A percentile compares a stretch with the other conserved stretches of the same genome.
These are phyloP conservation scores for Melinaea menophilus DNA, from an alignment of 2,888 invertebrate genomes.

Conservation along the genomic window DNA sequence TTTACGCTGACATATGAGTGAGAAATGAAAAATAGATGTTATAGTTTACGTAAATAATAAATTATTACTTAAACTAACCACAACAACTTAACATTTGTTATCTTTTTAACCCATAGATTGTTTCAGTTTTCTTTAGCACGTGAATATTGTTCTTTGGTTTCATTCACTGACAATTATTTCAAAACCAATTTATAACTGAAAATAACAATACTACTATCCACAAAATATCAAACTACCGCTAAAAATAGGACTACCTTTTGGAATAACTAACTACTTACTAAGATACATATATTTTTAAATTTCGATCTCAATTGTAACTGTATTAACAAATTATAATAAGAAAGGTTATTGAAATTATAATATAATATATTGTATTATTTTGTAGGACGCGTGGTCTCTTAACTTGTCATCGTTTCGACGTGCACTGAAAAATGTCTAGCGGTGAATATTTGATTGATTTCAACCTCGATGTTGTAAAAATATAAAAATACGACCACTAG, in stretches of 20 bases:
- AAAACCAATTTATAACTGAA: slow-evolving; percentile 13
- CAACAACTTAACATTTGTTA: too few species aligned
- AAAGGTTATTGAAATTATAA: slow-evolving; percentile 1
- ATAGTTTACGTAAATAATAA: too few species aligned
- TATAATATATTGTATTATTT: slow-evolving; percentile 11
- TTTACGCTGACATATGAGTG: too few species aligned
- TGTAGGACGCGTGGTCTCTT: slow-evolving; percentile 4
- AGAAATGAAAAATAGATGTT: too few species aligned
- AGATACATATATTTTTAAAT: background rate
- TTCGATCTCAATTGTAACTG: background rate
- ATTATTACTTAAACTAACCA: too few species aligned
- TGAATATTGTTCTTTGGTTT: slow-evolving; percentile 59
- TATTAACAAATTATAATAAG: background rate
- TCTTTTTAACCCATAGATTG: too few species aligned
- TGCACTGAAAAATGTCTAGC: slow-evolving; percentile 6
- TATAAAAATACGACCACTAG: too few species aligned
- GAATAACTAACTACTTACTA: slow-evolving; percentile 13
- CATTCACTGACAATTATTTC: too few species aligned
- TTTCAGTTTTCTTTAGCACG: slow-evolving; percentile 33
- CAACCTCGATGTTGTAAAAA: too few species aligned
- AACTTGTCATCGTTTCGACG: slow-evolving; percentile 11
- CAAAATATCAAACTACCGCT: slow-evolving; percentile 15
- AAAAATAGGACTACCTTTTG: slow-evolving; percentile 19
- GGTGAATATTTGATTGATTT: too few species aligned
- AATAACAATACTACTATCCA: background rate